Conservation (phyloP, 2,888 invertebrate genomes). For the Tipula unca region DNA sequence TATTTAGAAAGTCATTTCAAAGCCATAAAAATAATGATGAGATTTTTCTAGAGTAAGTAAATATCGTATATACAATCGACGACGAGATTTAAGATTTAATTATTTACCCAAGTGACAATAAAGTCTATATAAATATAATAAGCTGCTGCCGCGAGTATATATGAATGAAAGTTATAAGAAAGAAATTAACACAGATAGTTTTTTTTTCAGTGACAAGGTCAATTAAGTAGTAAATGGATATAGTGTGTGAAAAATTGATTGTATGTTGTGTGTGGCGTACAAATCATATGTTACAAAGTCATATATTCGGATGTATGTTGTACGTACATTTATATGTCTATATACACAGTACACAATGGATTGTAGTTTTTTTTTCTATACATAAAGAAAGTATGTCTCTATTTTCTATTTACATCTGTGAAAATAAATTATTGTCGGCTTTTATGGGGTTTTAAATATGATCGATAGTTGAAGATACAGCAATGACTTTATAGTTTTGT, state of each 20-base stretch:
- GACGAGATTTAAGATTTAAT: not conserved
- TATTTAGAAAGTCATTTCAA: not conserved
- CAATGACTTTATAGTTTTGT: not conserved
- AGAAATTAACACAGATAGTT: not conserved
- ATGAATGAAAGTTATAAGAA: constrained; percentile 1
- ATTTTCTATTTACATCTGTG: not conserved
- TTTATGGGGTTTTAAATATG: constrained; percentile 8
- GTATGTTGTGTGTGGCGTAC: not conserved
- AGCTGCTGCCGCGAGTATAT: not conserved
- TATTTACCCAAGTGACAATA: not conserved
- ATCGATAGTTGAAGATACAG: not conserved
- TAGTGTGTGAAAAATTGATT: not conserved
- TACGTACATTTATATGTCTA: not conserved
- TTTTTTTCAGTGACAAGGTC: not conserved
- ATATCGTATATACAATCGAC: not conserved
- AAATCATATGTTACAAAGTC: not conserved
- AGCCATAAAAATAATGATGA: not conserved
- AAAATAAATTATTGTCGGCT: not conserved
- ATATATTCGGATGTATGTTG: not conserved
- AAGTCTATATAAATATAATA: not conserved
- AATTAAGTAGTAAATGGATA: not conserved
- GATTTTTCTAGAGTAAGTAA: not conserved
- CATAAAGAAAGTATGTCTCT: not conserved
- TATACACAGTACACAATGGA: not conserved
- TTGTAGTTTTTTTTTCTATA: not conserved